Evolutionary conservation across 2,888 invertebrate genomes (phyloP).

Genomic region (Cylindroiulus punctatus): DNA sequence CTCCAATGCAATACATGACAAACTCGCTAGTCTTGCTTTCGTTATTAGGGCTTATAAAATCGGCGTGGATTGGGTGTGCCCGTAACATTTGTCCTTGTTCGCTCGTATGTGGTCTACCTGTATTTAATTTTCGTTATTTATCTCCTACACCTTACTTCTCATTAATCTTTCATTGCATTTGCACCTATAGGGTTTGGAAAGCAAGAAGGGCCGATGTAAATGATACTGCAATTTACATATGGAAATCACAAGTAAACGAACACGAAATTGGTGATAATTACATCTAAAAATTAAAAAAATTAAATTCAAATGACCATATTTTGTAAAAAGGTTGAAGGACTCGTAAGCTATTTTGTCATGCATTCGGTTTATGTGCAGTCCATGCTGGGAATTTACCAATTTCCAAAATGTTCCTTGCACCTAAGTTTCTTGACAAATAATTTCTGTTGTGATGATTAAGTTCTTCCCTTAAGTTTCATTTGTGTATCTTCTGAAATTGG

Average conservation of each 20-base stretch:
- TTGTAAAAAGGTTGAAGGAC: too few relatives aligned
- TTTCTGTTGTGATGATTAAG: too few relatives aligned
- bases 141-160: conserved; percentile 10
- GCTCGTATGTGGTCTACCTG: not conserved
- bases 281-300: too few relatives aligned
- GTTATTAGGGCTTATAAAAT: not conserved
- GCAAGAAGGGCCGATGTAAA: not conserved
- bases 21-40: not conserved
- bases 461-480: too few relatives aligned
- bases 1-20: not conserved
- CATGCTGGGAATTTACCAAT: too few relatives aligned
- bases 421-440: too few relatives aligned
- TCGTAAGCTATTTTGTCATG: too few relatives aligned
- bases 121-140: conserved; percentile 28
- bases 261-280: not conserved
- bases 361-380: too few relatives aligned
- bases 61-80: not conserved
- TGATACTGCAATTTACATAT: not conserved
- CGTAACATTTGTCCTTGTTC: not conserved
- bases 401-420: too few relatives aligned
- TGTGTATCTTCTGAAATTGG: too few relatives aligned
- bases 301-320: not conserved
- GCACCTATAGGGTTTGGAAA: not conserved
- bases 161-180: conserved; percentile 37
- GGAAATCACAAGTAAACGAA: not conserved